A percentile compares a stretch with the other conserved stretches of the same genome.
These are phyloP conservation scores for Ctenopoma multispine DNA, from an alignment of 2,797 vertebrate genomes.

Conservation along the genomic window DNA sequence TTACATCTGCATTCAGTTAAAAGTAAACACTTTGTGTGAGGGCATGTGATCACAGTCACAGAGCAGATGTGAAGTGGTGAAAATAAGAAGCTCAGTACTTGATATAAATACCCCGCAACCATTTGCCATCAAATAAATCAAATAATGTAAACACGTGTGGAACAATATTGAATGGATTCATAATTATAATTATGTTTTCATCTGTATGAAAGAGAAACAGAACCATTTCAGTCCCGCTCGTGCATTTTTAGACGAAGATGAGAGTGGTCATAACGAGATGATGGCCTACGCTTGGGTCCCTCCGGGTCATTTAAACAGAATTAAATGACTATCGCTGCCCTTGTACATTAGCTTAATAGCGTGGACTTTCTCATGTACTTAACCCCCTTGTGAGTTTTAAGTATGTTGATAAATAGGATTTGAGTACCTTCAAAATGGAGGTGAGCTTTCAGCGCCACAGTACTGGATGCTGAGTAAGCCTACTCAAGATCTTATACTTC, in stretches of 20 bases:
- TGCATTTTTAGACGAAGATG: conserved; percentile 24
- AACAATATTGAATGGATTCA: neutral
- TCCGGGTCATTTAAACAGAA: conserved; percentile 63
- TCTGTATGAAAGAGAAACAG: conserved; percentile 5
- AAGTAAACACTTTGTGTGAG: conserved; percentile 20
- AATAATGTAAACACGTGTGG: conserved; percentile 4
- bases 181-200: conserved; percentile 15
- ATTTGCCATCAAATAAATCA: conserved; percentile 19
- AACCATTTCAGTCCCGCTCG: conserved; percentile 19
- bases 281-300: conserved; percentile 54
- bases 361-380: conserved; percentile 56
- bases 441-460: conserved; percentile 20
- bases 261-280: conserved; percentile 60
- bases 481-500: conserved; percentile 3
- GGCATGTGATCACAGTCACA: conserved; percentile 4
- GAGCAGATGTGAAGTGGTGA: neutral
- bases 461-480: conserved; percentile 28
- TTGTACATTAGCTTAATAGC: conserved; percentile 65
- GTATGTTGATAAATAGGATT: conserved; percentile 57
- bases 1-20: conserved; percentile 25
- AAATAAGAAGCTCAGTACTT: conserved; percentile 8
- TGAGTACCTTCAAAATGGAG: conserved; percentile 19
- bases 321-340: conserved; percentile 68
- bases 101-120: neutral
- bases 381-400: conserved; percentile 58